These are phyloP conservation scores for Corapipo altera DNA, from an alignment of 2,113 vertebrate genomes.

Conservation along the genomic window DNA sequence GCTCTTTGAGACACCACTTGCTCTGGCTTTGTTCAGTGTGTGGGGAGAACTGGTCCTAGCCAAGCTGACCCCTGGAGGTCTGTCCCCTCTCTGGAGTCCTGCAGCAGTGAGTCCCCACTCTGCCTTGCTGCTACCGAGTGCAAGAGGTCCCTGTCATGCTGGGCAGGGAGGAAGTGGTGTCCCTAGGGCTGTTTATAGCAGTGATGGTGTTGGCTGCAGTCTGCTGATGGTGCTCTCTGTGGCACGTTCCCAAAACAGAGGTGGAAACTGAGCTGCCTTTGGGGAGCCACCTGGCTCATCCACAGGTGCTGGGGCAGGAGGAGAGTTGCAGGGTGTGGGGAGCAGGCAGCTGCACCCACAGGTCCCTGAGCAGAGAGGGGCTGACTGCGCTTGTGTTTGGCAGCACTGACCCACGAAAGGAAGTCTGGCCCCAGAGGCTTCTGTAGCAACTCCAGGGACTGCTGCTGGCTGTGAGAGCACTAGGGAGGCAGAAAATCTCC, in stretches of 20 bases:
- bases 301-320: not conserved
- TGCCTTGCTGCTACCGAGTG: not conserved
- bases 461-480: not conserved
- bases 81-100: not conserved
- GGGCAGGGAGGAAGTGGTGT: not conserved
- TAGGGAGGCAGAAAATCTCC: not conserved
- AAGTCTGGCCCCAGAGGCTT: not conserved
- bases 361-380: no score
- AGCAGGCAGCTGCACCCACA: not conserved
- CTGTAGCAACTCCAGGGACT: not conserved
- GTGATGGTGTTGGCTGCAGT: accelerated
- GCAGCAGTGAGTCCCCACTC: not conserved
- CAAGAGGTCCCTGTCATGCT: accelerated
- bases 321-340: not conserved
- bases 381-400: not conserved
- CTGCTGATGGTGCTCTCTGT: not conserved
- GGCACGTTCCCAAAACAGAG: not conserved
- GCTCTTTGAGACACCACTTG: not conserved
- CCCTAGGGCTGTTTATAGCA: not conserved
- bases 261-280: not conserved
- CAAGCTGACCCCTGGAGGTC: not conserved
- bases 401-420: not conserved
- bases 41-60: accelerated
- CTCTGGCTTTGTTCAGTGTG: not conserved
- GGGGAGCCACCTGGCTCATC: not conserved